Evolutionary conservation across 1,140 invertebrate species (phyloP), one percentile per base, ranked within the genome.

Genomic region (Rhysida immarginata): DNA sequence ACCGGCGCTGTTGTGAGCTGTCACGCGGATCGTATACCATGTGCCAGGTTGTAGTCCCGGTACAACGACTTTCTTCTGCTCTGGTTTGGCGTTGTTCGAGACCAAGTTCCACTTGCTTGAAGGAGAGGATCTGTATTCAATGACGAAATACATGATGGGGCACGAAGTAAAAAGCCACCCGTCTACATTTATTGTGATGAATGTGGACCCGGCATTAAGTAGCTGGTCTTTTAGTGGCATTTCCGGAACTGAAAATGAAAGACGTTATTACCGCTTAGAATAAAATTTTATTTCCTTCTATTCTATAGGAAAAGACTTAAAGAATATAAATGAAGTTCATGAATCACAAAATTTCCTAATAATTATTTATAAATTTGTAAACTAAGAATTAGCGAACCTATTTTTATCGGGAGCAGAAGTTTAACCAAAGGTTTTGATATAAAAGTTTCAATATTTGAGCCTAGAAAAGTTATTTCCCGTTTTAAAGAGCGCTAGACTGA

Each of bases 221-320:
- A 87, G 90, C 65, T 84, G 80, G 20, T 81, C 77, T 25, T 87
- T 87, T 65, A 86, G 84, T 0, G 90, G 88, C 29, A 90, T 81
- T 18, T 86, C 83, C 13, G 90, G 90, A 8, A 26, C 53, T 54
- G 23, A 11, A 50, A 54, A 23, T 11, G 25, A 14, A 52, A n/a
- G n/a, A n/a, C n/a, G n/a, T n/a, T n/a, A n/a, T n/a, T n/a, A n/a
- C n/a, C n/a, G n/a, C 41, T n/a, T n/a, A n/a, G n/a, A n/a, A n/a
- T n/a, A n/a, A n/a, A n/a, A n/a, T n/a, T n/a, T n/a, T n/a, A n/a
- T n/a, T n/a, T n/a, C n/a, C n/a, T n/a, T n/a, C n/a, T n/a, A n/a
- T n/a, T n/a, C n/a, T n/a, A n/a, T n/a, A n/a, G n/a, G n/a, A n/a
- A n/a, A n/a, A n/a, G n/a, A n/a, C n/a, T n/a, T n/a, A n/a, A n/a